A percentile compares a stretch with the other conserved stretches of the same genome.
Evolutionary conservation across 2,888 invertebrate genomes (phyloP).

Genomic region (Melitaea athalia): DNA sequence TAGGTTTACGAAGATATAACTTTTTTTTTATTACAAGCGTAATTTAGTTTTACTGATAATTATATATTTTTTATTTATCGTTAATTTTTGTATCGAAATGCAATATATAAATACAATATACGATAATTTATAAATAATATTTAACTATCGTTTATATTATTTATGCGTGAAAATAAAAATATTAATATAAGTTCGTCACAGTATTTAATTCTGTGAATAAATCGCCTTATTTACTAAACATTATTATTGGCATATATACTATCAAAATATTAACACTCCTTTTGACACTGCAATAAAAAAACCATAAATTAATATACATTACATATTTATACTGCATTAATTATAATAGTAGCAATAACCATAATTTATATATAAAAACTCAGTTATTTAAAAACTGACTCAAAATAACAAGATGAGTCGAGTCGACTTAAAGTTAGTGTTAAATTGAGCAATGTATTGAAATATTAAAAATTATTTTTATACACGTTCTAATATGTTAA

Average conservation of each 20-base stretch:
- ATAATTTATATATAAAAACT: neutral
- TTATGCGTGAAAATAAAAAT: neutral
- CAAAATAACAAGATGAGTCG: neutral
- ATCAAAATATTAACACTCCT: neutral
- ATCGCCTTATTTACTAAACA: neutral
- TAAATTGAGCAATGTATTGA: neutral
- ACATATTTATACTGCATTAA: neutral
- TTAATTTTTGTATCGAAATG: conserved; percentile 5
- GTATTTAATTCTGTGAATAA: neutral
- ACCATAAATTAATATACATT: neutral
- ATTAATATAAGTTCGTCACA: neutral
- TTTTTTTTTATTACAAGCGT: conserved; percentile 20
- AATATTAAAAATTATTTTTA: neutral
- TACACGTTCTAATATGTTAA: neutral
- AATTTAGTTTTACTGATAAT: conserved; percentile 15
- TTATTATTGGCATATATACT: neutral
- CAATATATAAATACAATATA: neutral
- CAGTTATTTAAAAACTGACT: neutral
- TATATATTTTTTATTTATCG: neutral
- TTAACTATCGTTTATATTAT: neutral
- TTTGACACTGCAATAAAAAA: conserved; percentile 5
- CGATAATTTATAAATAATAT: no score
- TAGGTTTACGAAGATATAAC: conserved; percentile 25
- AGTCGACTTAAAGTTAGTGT: neutral
- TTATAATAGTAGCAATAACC: conserved; percentile 3